Evolutionary conservation across 1,140 invertebrate genomes (phyloP).

Genomic region (Limonius californicus): DNA sequence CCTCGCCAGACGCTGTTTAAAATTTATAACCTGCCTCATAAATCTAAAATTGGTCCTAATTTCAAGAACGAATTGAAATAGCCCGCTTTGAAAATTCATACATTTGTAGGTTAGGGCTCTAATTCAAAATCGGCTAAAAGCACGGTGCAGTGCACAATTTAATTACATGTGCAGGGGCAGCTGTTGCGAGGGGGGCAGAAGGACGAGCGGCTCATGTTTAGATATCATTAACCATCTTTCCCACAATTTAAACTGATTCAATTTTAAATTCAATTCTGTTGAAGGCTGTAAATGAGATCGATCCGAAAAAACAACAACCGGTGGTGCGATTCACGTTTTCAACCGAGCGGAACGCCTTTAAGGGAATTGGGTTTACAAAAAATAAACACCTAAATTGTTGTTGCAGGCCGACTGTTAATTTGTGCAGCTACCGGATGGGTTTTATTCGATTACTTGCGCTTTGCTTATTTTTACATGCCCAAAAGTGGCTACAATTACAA

Average conservation of each 20-base stretch:
- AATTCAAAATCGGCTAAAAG: too few relatives aligned
- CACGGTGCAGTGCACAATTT: not conserved
- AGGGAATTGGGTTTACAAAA: not conserved
- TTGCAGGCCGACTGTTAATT: not conserved
- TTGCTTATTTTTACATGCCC: too few relatives aligned
- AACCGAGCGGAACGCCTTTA: constrained; percentile 2
- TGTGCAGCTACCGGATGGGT: not conserved
- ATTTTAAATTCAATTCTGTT: constrained; percentile 14
- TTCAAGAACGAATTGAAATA: too few relatives aligned
- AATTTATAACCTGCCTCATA: too few relatives aligned
- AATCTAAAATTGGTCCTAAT: too few relatives aligned
- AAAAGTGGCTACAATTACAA: too few relatives aligned
- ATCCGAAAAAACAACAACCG: constrained; percentile 14
- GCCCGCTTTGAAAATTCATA: too few relatives aligned
- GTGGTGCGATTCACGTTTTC: constrained; percentile 10
- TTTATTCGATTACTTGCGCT: not conserved
- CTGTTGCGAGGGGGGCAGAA: not conserved
- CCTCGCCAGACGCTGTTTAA: too few relatives aligned
- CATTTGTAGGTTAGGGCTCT: too few relatives aligned
- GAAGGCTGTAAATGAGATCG: constrained; percentile 12
- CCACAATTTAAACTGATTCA: constrained; percentile 8
- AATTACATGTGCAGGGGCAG: not conserved
- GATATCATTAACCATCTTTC: constrained; percentile 16
- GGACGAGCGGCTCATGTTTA: constrained; percentile 2
- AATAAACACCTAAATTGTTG: not conserved